These are phyloP conservation scores for Andrena flavipes DNA, from an alignment of 2,888 invertebrate genomes.

Conservation along the genomic window DNA sequence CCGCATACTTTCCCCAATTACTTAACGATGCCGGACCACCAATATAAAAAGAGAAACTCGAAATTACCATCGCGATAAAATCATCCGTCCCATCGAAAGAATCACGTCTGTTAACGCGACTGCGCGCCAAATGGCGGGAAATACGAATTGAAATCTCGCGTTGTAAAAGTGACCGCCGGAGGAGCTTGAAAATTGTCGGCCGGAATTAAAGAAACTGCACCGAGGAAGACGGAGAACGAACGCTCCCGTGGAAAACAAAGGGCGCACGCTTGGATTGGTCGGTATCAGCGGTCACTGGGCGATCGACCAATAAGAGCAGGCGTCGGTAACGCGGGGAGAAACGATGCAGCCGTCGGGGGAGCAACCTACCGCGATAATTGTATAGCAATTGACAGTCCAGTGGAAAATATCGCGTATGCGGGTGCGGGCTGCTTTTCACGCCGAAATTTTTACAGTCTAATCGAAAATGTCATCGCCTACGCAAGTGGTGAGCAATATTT, in stretches of 20 bases:
- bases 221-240: neutral
- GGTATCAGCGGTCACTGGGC: neutral
- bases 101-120: neutral
- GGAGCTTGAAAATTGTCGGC: neutral
- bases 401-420: conserved; percentile 45
- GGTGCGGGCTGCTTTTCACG: conserved; percentile 22
- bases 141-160: neutral
- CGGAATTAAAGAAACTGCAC: neutral
- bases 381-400: conserved; percentile 58
- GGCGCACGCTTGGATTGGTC: conserved; percentile 14
- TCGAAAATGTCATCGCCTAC: conserved; percentile 69
- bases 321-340: conserved; percentile 33
- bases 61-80: too few relatives aligned
- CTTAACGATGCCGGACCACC: neutral
- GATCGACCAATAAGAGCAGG: conserved; percentile 25
- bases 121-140: neutral
- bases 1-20: neutral
- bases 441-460: conserved; percentile 18
- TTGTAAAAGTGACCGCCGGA: neutral
- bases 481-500: conserved; percentile 65
- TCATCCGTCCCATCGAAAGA: too few relatives aligned
- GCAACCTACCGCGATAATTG: conserved; percentile 49
- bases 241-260: neutral
- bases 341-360: conserved; percentile 41
- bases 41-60: neutral